Conservation (phyloP, 2,113 vertebrate genomes). For the Brachionichthys hirsutus region DNA sequence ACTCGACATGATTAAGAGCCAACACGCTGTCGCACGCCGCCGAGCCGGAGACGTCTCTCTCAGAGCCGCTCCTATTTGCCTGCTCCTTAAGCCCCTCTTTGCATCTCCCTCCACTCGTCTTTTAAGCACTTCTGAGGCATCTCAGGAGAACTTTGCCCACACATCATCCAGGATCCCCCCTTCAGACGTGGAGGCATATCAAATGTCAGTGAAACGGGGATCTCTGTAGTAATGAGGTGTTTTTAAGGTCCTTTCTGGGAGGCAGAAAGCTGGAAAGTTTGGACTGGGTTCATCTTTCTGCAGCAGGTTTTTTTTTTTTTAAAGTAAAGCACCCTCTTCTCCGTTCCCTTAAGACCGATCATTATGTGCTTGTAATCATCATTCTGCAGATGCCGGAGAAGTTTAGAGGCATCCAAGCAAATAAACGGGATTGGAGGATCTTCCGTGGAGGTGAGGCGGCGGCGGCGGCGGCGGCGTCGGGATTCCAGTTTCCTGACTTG, state of each 20-base stretch:
- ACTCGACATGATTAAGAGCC: constrained; percentile 78
- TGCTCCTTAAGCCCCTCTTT: constrained; percentile 76
- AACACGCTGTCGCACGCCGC: constrained; percentile 65
- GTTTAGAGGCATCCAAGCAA: constrained; percentile 41
- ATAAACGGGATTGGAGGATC: constrained; percentile 27
- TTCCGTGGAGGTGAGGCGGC: no score
- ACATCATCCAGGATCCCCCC: constrained; percentile 65
- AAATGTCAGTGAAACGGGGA: constrained; percentile 65
- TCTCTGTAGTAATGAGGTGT: constrained; percentile 65
- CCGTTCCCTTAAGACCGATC: constrained; percentile 54
- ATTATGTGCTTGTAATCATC: constrained; percentile 69
- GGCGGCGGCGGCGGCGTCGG: constrained; percentile 30
- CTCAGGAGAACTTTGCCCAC: constrained; percentile 53
- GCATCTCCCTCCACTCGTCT: constrained; percentile 70
- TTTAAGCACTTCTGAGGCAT: constrained; percentile 76
- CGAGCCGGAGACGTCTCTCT: constrained; percentile 73
- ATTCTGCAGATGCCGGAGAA: constrained; percentile 50
- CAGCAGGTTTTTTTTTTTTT: constrained; percentile 48
- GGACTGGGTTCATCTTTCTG: constrained; percentile 59
- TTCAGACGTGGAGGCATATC: constrained; percentile 67
- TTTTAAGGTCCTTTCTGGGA: constrained; percentile 57
- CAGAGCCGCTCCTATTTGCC: constrained; percentile 62
- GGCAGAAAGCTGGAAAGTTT: constrained; percentile 67
- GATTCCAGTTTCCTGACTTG: constrained; percentile 63
- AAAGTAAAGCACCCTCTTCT: constrained; percentile 27